Base-by-base conservation (phyloP, 64 coral and sea anemone genomes). In the Platygyra sinensis region DNA sequence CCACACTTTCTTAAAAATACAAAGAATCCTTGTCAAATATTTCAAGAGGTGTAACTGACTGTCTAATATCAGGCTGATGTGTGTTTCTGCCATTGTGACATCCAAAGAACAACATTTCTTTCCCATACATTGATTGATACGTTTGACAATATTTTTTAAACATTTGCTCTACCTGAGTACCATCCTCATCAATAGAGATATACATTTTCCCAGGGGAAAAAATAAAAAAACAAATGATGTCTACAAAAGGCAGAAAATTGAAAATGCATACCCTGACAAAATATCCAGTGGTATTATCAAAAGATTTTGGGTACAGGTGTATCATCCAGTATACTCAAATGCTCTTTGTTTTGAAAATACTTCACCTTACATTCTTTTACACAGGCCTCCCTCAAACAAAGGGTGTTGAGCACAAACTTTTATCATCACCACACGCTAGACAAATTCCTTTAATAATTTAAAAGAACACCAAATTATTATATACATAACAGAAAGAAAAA, bases 141-240 rank as follows among this genome's bases (percentile, higher is more conserved):
- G 33, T n/a, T 3, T 15, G 25, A 29, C 10, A 55, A 36, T 36
- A n/a, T n/a, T n/a, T 16, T 18, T 14, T 8, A 32, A 18, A 57
- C 24, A 13, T 25, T n/a, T 28, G 8, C 33, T 78, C 11, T 91
- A 95, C 96, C 96, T 98, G 96, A 57, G 94, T 95, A 8, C 96
- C 96, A 87, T 98, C 96, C 62, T 94, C 96, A n/a, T 98, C 96
- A n/a, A 95, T 88, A 98, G 30, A 98, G 60, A 77, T 98, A 98
- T 27, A 85, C 72, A 77, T 88, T 95, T 52, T 95, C n/a, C 96
- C 9, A 98, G 76, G 80, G n/a, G n/a, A n/a, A n/a, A n/a, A n/a
- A n/a, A n/a, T n/a, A n/a, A n/a, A n/a, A n/a, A n/a, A n/a, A n/a
- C n/a, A n/a, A 98, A 98, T 0, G 82, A 73, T 55, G 91, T 90